A percentile compares a stretch with the other conserved stretches of the same genome.
Evolutionary conservation across 2,113 vertebrate species (phyloP).

Genomic region (Galbula dea): DNA sequence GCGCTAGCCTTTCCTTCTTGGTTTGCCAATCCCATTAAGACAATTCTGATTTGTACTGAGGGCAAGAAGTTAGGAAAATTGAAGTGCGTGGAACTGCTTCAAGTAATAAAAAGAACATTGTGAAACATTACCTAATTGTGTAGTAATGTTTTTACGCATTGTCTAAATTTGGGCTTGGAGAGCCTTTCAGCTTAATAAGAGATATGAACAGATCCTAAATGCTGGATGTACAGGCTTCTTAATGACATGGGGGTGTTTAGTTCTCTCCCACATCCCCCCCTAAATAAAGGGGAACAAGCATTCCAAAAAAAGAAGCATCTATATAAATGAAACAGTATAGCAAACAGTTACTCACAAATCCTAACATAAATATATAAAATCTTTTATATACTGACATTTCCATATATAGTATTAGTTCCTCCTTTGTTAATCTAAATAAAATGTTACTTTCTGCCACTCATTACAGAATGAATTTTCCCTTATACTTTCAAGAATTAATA

Average conservation of each 20-base stretch:
- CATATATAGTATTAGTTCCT: conserved; percentile 47
- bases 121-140: conserved; percentile 79
- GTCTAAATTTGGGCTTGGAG: conserved; percentile 72
- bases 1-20: conserved; percentile 8
- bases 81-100: conserved; percentile 58
- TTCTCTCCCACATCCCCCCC: not conserved
- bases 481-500: not conserved
- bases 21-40: conserved; percentile 26
- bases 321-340: not conserved
- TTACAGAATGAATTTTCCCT: not conserved
- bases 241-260: not conserved
- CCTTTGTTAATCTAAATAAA: conserved; percentile 64
- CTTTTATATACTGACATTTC: conserved; percentile 39
- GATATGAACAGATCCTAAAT: conserved; percentile 38
- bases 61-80: conserved; percentile 61
- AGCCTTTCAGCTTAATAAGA: conserved; percentile 55
- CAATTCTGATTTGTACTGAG: conserved; percentile 33
- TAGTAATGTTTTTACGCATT: conserved; percentile 72
- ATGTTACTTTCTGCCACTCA: conserved; percentile 9
- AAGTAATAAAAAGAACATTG: conserved; percentile 67
- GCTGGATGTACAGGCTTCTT: not conserved
- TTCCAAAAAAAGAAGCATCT: conserved; percentile 1
- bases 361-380: conserved; percentile 23
- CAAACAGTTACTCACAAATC: conserved; percentile 33
- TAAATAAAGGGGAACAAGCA: not conserved